A percentile compares a stretch with the other conserved stretches of the same genome.
These are phyloP conservation scores for Paramormyrops hopkinsi DNA, from an alignment of 2,797 vertebrate species.

Conservation along the genomic window DNA sequence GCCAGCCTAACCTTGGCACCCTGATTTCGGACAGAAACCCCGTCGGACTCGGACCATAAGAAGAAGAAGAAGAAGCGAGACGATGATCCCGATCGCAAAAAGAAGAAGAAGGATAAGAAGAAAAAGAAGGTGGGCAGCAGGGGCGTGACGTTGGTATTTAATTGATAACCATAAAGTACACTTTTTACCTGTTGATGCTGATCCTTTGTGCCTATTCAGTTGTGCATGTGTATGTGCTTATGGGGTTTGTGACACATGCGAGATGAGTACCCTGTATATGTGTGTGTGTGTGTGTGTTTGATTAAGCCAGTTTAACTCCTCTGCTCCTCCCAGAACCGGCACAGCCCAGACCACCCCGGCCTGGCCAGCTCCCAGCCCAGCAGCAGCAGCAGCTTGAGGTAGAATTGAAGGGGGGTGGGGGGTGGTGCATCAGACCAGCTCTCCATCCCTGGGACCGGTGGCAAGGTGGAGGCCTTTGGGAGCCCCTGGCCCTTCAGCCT, in stretches of 20 bases:
- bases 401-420: background rate
- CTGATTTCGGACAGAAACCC: slow-evolving; percentile 55
- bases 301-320: background rate
- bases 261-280: background rate
- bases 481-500: background rate
- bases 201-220: background rate
- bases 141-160: background rate
- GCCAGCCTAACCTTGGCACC: background rate
- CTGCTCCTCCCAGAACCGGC: slow-evolving; percentile 53
- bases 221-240: background rate
- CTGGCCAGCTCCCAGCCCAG: slow-evolving; percentile 68
- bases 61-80: slow-evolving; percentile 79
- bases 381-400: slow-evolving; percentile 68
- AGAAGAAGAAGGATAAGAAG: slow-evolving; percentile 75
- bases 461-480: background rate
- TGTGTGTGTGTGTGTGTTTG: background rate
- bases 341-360: slow-evolving; percentile 67
- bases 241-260: background rate
- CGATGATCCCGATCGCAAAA: slow-evolving; percentile 68
- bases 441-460: background rate
- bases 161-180: background rate
- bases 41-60: slow-evolving; percentile 72
- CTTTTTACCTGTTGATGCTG: background rate
- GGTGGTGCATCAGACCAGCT: background rate
- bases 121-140: slow-evolving; percentile 67